Evolutionary conservation across 2,113 vertebrate species (phyloP), one percentile per base, ranked within the genome.

Genomic region (Lophura nycthemera): DNA sequence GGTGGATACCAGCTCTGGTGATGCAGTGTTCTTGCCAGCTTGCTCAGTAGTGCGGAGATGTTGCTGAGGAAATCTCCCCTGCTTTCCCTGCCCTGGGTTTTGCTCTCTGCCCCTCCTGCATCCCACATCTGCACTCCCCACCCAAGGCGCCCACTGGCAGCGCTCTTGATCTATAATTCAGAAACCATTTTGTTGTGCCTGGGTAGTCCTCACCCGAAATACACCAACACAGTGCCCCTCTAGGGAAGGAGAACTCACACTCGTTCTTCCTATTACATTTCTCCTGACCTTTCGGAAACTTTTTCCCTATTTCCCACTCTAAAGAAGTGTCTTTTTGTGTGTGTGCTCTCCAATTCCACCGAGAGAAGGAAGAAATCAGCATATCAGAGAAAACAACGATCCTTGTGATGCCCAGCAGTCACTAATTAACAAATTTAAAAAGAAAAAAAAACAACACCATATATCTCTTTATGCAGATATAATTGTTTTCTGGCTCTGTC

Each of bases 381-480:
- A 96, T 89, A 96, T 96, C 96, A 95, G 95, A 97, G 95, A 88
- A 88, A 94, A 86, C 93, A 95, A 95, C 82, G 34, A 61, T 86
- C 60, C 76, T 83, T 86, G 94, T 95, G 94, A 96, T 97, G 95
- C 96, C 95, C 93, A 94, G 95, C 91, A 96, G 95, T 91, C 94
- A 92, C 90, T 95, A 97, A 97, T 97, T 97, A 97, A 95, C 85
- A 90, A 96, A 95, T 93, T 95, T 73, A 72, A 78, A 93, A 93
- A 79, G 38, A 56, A 52, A 67, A 34, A 76, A 72, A 78, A 93
- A 93, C 27, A 74, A 38, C 21, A 22, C 5, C 54, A 79, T 54
- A 54, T 17, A 54, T 54, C 52, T 88, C 74, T 84, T 72, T 57
- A 83, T 52, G 79, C 89, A 95, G 95, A 95, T 97, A 96, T 59